A percentile compares a stretch with the other conserved stretches of the same genome.
Evolutionary conservation across 2,113 vertebrate species (phyloP).

Genomic region (Shinisaurus crocodilurus): DNA sequence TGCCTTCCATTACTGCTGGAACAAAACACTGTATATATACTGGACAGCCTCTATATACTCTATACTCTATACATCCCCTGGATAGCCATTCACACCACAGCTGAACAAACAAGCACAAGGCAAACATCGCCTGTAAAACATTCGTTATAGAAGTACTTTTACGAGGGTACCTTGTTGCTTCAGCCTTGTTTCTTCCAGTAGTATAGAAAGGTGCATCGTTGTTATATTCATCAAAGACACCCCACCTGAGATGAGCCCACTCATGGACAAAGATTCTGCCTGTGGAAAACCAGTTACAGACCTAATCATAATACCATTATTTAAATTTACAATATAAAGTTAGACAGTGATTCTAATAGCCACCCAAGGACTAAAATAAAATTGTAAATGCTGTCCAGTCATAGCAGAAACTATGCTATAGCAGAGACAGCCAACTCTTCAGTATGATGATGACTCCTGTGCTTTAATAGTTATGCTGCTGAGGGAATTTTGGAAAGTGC

Average conservation of each 20-base stretch:
- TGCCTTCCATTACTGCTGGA: background rate
- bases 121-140: too few relatives aligned
- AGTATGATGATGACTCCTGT: too few relatives aligned
- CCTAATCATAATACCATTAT: background rate
- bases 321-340: too few relatives aligned
- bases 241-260: constrained; percentile 82
- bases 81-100: background rate
- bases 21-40: background rate
- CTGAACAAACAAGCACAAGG: background rate
- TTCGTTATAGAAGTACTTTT: background rate
- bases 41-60: background rate
- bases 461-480: background rate
- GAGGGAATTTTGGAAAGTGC: background rate
- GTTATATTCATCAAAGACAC: constrained; percentile 78
- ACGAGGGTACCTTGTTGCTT: constrained; percentile 70
- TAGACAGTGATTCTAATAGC: too few relatives aligned
- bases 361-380: too few relatives aligned
- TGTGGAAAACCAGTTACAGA: constrained; percentile 44
- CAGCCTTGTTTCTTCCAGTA: background rate
- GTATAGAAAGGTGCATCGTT: constrained; percentile 69
- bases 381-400: too few relatives aligned
- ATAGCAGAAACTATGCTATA: background rate
- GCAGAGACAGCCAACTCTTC: background rate
- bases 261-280: constrained; percentile 77
- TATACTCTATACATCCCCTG: background rate